These are phyloP conservation scores for Theodoxus fluviatilis DNA, from an alignment of 2,888 invertebrate species.

Conservation along the genomic window DNA sequence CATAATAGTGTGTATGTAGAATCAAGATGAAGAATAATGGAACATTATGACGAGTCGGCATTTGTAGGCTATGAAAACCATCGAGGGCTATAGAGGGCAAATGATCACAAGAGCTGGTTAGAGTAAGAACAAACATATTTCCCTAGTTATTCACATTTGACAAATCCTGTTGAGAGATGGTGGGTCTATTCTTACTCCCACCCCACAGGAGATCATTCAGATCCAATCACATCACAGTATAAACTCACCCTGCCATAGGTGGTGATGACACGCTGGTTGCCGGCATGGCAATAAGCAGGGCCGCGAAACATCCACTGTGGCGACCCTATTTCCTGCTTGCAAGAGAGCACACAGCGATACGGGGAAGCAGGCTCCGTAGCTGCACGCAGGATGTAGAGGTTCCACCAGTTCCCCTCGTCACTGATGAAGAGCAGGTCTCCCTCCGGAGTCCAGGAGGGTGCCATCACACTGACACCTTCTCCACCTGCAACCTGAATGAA, in stretches of 20 bases:
- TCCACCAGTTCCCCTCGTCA: slow-evolving; percentile 65
- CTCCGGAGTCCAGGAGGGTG: slow-evolving; percentile 61
- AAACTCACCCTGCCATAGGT: slow-evolving; percentile 43
- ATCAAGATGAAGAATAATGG: too few relatives aligned
- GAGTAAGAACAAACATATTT: too few relatives aligned
- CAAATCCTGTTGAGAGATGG: neutral
- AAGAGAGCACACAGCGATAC: slow-evolving; percentile 29
- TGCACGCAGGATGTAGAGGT: slow-evolving; percentile 58
- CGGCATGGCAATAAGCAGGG: slow-evolving; percentile 48
- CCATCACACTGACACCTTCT: slow-evolving; percentile 54
- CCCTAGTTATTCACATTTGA: neutral
- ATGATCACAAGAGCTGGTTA: too few relatives aligned
- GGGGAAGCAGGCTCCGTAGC: slow-evolving; percentile 51
- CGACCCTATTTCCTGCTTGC: slow-evolving; percentile 58
- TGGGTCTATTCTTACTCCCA: neutral
- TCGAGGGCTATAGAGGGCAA: too few relatives aligned
- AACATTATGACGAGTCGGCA: too few relatives aligned
- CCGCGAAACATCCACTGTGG: slow-evolving; percentile 62
- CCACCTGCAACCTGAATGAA: slow-evolving; percentile 49
- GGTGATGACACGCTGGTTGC: slow-evolving; percentile 43
- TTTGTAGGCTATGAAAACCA: too few relatives aligned
- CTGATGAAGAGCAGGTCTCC: slow-evolving; percentile 59
- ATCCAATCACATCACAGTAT: neutral
- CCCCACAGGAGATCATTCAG: neutral
- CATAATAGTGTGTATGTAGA: too few relatives aligned